Base-by-base conservation (phyloP, 2,797 vertebrate genomes). In the Acrossocheilus wenchowensis region DNA sequence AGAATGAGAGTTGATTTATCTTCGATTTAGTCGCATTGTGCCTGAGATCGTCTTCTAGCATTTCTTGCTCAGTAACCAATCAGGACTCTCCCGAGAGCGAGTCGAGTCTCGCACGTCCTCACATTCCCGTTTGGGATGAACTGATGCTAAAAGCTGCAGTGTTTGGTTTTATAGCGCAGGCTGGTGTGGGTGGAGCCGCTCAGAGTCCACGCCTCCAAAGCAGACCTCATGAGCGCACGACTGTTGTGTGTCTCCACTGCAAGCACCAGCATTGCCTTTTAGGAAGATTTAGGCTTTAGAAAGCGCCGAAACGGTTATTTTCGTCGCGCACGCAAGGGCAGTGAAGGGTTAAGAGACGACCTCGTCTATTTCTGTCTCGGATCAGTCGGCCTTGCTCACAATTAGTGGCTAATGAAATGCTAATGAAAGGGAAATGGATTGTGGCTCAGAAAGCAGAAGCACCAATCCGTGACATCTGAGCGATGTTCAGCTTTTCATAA, bases 141-240 rank as follows among this genome's bases (percentile, higher is more conserved):
- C 66, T 34, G 39, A 72, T 66, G 82, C 90, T 91, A 90, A 87
- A 88, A 78, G 88, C 79, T 86, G 79, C 91, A 48, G 54, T 73
- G 54, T 85, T 83, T 81, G 30, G 62, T 86, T 90, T 91, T 91
- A 89, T 91, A 91, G 81, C 43, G 15, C 81, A 54, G 50, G 41
- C 81, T 57, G 78, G 78, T 57, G 74, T 86, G 89, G 90, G 90
- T 81, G 90, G 91, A 86, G 90, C 75, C n/a, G 23, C 36, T 26
- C 7, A 26, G 81, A 86, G 79, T 66, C 82, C 83, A 86, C 89
- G 30, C 89, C 89, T 88, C 86, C 81, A 78, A 87, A 84, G 81
- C 86, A 89, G 81, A 81, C 87, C 83, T 86, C 83, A 52, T n/a
- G 66, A 86, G 86, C 81, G 86, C 60, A 84, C 77, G 68, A 43